Evolutionary conservation across 2,113 vertebrate genomes (phyloP).

Genomic region (Oreochromis niloticus): DNA sequence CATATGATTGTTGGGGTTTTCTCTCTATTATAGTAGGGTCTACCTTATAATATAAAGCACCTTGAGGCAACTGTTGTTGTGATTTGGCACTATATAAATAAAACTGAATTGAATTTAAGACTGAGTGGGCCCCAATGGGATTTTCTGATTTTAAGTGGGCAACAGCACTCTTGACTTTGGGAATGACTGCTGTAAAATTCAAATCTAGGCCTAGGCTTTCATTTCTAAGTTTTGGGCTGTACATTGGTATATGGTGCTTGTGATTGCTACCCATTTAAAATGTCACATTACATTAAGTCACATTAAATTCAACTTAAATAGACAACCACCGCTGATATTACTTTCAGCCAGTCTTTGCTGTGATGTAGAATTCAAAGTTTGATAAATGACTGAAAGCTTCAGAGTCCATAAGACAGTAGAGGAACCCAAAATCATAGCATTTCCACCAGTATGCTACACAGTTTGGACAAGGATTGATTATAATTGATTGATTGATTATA

Average conservation of each 20-base stretch:
- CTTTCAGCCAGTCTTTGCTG: background rate
- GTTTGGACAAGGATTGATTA: background rate
- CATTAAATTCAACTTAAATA: background rate
- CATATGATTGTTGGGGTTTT: background rate
- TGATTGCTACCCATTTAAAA: background rate
- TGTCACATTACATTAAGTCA: background rate
- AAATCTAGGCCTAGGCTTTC: background rate
- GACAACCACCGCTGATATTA: background rate
- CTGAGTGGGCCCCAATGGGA: background rate
- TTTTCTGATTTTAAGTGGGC: background rate
- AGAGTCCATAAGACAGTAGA: background rate
- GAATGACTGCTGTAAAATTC: background rate
- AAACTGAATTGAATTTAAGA: background rate
- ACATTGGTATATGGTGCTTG: background rate
- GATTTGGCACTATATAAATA: background rate
- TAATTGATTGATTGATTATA: background rate
- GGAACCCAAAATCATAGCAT: background rate
- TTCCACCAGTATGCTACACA: background rate
- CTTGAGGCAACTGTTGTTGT: background rate
- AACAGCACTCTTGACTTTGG: background rate
- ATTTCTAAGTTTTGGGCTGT: background rate
- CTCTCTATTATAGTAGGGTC: background rate
- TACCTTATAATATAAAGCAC: background rate
- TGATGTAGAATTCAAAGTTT: background rate
- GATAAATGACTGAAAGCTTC: background rate